phyloP scores from a whole-genome alignment of 2,888 invertebrate species.

The Gonocerus acuteangulatus region DNA sequence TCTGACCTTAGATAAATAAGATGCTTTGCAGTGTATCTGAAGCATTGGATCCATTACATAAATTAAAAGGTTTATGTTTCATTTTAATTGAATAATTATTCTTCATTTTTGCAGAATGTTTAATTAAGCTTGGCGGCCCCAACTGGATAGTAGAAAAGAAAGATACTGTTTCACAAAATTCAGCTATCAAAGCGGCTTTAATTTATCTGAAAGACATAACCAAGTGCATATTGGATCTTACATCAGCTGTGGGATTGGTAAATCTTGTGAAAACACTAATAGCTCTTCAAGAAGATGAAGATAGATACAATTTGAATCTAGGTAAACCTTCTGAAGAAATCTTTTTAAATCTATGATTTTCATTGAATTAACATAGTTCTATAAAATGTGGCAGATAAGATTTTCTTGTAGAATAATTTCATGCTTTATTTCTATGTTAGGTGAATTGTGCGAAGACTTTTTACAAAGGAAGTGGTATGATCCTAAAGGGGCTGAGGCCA shows the following conservation, averaged over 20 bases:
- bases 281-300: conserved; percentile 44
- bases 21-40: too few species aligned
- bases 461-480: conserved; percentile 63
- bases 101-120: conserved; percentile 25
- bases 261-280: conserved; percentile 50
- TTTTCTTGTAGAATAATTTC: too few species aligned
- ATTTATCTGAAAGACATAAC: conserved; percentile 42
- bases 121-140: conserved; percentile 28
- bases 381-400: too few species aligned
- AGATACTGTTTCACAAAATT: conserved; percentile 16
- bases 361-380: too few species aligned
- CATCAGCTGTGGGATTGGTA: conserved; percentile 51
- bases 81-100: neutral
- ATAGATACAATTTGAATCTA: conserved; percentile 39
- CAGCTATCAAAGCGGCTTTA: conserved; percentile 20
- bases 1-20: too few species aligned
- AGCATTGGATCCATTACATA: too few species aligned
- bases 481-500: conserved; percentile 54
- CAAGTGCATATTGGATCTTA: conserved; percentile 49
- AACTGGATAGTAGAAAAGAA: conserved; percentile 25
- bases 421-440: conserved; percentile 37
- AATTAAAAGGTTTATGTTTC: too few species aligned
- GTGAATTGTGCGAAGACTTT: conserved; percentile 49
- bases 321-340: too few species aligned
- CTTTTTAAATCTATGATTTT: too few species aligned